phyloP scores from a whole-genome alignment of 1,140 invertebrate genomes.

The Olivierus martensii region DNA sequence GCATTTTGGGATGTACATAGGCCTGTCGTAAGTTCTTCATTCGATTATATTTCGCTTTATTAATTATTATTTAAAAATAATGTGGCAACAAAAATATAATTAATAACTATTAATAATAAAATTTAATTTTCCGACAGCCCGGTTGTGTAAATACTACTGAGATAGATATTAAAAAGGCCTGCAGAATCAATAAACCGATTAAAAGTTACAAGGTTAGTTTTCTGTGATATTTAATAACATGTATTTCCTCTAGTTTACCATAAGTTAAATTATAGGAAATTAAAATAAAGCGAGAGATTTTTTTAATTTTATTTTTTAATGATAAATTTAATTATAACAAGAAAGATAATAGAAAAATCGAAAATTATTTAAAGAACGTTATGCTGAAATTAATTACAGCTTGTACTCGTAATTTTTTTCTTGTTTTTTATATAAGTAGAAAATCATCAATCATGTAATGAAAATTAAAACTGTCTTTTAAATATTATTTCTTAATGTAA shows the following conservation, averaged over 20 bases:
- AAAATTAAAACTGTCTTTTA: not conserved
- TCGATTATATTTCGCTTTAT: not conserved
- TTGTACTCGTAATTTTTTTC: not conserved
- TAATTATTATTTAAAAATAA: too few species aligned
- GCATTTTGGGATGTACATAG: constrained; percentile 99
- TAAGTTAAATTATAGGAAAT: not conserved
- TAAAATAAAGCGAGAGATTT: not conserved
- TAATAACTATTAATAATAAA: not conserved
- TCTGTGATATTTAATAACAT: not conserved
- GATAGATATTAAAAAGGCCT: constrained; percentile 92
- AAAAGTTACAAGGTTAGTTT: constrained; percentile 31
- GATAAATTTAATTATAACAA: not conserved
- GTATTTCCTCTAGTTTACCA: not conserved
- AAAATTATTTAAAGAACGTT: not conserved
- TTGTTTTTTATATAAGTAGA: not conserved
- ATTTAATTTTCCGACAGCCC: constrained; percentile 43
- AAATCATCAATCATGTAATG: not conserved
- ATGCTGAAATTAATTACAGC: too few species aligned
- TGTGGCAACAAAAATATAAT: not conserved
- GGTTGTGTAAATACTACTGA: constrained; percentile 98
- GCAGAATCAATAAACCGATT: constrained; percentile 43
- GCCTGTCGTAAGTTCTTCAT: constrained; percentile 58
- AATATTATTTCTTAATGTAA: not conserved
- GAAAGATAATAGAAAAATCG: not conserved
- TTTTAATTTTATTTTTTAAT: not conserved